Evolutionary conservation across 2,113 vertebrate genomes (phyloP), one percentile per base, ranked within the genome.

Genomic region (Eira barbara): DNA sequence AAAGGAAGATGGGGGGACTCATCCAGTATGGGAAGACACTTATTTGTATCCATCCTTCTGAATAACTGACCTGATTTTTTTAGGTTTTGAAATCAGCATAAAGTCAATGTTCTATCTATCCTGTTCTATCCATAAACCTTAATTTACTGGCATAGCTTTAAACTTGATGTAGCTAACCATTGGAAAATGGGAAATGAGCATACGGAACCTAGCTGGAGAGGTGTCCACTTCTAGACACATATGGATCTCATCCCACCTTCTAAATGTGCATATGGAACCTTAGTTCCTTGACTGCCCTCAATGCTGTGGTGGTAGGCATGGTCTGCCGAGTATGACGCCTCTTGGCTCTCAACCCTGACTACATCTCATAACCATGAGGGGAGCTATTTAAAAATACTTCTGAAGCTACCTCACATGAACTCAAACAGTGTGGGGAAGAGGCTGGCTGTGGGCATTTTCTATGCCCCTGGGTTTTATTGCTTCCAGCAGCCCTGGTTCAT

Each of bases 11-110:
- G 14, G 4, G 52, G 49, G 49, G 49, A 47, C 23, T 31, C 45
- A 47, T 2, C 15, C 27, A 82, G 82, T 14, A 27, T 59, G 29
- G 8, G 57, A 79, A 67, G 49, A 73, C 34, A 23, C 6, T 29
- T 94, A 65, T 61, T 97, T 94, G 81, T 65, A 80, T 39, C 73
- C 74, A 25, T 89, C 39, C 42, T 67, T 91, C 91, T 91, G 47
- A 95, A 76, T 52, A 94, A 57, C 23, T 31, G 52, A 67, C 82
- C n/a, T 12, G 4, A 65, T 65, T 74, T 96, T 91, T 79, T 42
- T 74, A 79, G 45, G 42, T 74, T 96, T 92, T 95, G n/a, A 93
- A 71, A 86, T 97, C 20, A 13, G 63, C 89, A 82, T 89, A 17
- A 82, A 78, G 42, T 57, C 74, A 61, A 25, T 91, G 7, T 93